Evolutionary conservation across 2,113 vertebrate genomes (phyloP), one percentile per base, ranked within the genome.

Genomic region (Lepisosteus osseus): DNA sequence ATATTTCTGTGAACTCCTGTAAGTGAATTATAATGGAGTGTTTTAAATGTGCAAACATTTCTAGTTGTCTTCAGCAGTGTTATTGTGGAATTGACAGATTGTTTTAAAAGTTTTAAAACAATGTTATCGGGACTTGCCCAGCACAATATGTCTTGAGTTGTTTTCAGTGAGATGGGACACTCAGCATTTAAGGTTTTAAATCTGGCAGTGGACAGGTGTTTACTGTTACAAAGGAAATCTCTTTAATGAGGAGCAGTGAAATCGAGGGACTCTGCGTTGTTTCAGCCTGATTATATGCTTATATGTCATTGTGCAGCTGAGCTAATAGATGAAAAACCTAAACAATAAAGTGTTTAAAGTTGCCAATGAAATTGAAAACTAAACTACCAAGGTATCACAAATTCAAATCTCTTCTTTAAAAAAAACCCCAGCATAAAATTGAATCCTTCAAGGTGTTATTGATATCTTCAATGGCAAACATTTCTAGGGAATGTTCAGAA

Each of bases 181-280:
- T 54, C 55, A 57, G 15, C 15, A 41, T 54, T 45, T 59, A 13
- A 59, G 9, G 57, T 15, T 59, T 11, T 59, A 13, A 59, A 59
- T 59, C 57, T 57, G 64, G 51, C 15, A 3, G 40, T 44, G 71
- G 64, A 72, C 63, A 47, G 43, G 41, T 59, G 42, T 72, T 65
- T 72, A 65, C 71, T 13, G 42, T 66, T 61, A 51, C 42, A 15
- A 57, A 66, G 71, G 71, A 72, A 72, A 66, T 67, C 71, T 72
- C 64, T 72, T 65, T 72, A 72, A 57, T 61, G 64, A 67, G 71
- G 42, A 11, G 3, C 42, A 9, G 43, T n/a, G 45, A 67, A 41
- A 69, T 15, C 56, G 44, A n/a, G 43, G 54, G 5, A 6, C n/a
- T 54, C 72, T 73, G 72, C n/a, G 59, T 73, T 73, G 61, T 64